Conservation (phyloP, 2,888 invertebrate species). For the Trileptium ribeirensis region DNA sequence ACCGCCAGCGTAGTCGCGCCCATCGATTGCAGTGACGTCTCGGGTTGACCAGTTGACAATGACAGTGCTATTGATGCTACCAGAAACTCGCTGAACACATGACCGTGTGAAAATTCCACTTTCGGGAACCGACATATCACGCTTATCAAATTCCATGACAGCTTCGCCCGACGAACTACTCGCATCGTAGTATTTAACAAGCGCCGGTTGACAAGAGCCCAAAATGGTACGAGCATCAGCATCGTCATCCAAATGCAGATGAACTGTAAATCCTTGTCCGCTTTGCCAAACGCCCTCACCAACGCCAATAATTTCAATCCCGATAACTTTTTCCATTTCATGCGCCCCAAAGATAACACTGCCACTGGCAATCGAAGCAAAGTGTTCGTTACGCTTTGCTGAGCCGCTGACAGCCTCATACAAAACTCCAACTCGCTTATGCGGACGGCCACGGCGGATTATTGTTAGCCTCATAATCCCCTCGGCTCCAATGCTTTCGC, state of each 20-base stretch:
- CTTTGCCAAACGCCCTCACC: conserved; percentile 59
- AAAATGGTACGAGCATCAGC: conserved; percentile 52
- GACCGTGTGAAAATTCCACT: conserved; percentile 50
- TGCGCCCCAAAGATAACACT: conserved; percentile 57
- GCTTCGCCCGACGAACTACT: conserved; percentile 23
- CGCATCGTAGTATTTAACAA: conserved; percentile 27
- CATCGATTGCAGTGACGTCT: conserved; percentile 58
- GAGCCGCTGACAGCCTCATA: conserved; percentile 61
- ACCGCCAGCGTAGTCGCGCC: conserved; percentile 58
- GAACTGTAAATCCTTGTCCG: conserved; percentile 61
- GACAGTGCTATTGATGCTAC: conserved; percentile 54
- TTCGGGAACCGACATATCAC: background rate
- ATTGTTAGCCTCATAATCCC: conserved; percentile 31
- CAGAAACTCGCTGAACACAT: conserved; percentile 56
- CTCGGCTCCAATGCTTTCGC: conserved; percentile 22
- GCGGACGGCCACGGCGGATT: conserved; percentile 37
- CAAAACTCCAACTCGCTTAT: conserved; percentile 44
- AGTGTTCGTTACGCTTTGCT: conserved; percentile 59
- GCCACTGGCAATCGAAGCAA: conserved; percentile 57
- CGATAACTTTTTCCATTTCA: conserved; percentile 56
- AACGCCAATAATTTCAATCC: conserved; percentile 58
- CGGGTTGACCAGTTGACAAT: conserved; percentile 58
- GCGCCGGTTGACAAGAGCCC: conserved; percentile 51
- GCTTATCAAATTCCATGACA: background rate
- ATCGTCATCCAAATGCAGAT: conserved; percentile 52